phyloP scores from a whole-genome alignment of 2,113 vertebrate genomes.

The Hoplias malabaricus region DNA sequence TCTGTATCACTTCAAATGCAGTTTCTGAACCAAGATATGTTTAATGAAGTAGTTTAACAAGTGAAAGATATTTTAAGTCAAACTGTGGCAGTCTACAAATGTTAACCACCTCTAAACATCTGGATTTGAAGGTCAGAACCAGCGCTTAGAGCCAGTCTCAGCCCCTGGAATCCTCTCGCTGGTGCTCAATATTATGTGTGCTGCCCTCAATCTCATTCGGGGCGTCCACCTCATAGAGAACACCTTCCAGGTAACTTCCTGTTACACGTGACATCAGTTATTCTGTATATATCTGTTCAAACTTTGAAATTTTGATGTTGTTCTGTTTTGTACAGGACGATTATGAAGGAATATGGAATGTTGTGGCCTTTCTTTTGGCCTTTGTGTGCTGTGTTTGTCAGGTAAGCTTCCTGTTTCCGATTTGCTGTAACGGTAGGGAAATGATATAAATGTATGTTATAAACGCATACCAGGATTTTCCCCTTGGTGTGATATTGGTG shows the following conservation, averaged over 20 bases:
- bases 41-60: no score
- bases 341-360: constrained; percentile 83
- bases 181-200: constrained; percentile 94
- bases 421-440: background rate
- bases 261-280: background rate
- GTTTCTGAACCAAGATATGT: no score
- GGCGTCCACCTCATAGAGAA: constrained; percentile 90
- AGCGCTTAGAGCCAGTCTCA: constrained; percentile 85
- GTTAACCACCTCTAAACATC: background rate
- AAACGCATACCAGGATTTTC: no score
- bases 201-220: constrained; percentile 89
- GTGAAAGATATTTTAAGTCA: no score
- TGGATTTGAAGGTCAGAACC: constrained; percentile 69
- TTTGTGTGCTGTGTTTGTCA: constrained; percentile 86
- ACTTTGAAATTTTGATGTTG: background rate
- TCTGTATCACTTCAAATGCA: no score
- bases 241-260: constrained; percentile 83
- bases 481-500: no score
- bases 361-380: constrained; percentile 86
- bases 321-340: constrained; percentile 77
- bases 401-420: constrained; percentile 65
- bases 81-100: background rate
- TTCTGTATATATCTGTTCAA: background rate
- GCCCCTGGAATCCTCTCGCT: constrained; percentile 87
- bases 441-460: no score